These are phyloP conservation scores for Oasisia sp. DNA, from an alignment of 2,888 invertebrate species.

Conservation along the genomic window DNA sequence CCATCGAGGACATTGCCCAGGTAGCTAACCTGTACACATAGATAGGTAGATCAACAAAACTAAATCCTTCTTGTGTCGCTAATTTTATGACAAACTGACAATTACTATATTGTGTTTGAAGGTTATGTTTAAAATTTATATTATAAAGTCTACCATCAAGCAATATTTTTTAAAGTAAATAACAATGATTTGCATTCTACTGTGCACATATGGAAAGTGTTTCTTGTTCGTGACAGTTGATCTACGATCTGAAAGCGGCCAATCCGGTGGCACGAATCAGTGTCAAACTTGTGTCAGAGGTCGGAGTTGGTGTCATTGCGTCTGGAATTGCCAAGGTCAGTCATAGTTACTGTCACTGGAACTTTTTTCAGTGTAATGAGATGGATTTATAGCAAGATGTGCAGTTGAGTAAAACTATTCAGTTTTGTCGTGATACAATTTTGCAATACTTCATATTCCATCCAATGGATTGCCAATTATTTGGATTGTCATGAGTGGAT, in stretches of 20 bases:
- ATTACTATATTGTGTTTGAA: background rate
- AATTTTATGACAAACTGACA: background rate
- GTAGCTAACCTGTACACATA: constrained; percentile 47
- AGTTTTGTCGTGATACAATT: background rate
- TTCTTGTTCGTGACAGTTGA: constrained; percentile 76
- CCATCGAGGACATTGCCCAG: constrained; percentile 98
- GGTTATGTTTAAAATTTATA: no score
- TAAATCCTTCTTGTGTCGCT: background rate
- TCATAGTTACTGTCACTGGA: constrained; percentile 14
- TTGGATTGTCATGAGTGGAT: no score
- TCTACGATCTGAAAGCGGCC: constrained; percentile 97
- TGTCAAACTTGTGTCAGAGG: constrained; percentile 97
- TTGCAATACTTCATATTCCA: no score
- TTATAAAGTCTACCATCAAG: no score
- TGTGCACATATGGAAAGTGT: background rate
- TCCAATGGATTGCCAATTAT: no score
- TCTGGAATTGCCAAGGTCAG: constrained; percentile 94
- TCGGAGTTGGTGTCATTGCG: constrained; percentile 98
- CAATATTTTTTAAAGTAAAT: background rate
- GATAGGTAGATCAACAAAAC: background rate
- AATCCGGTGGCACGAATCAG: constrained; percentile 95
- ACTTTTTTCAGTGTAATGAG: background rate
- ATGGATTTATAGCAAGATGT: background rate
- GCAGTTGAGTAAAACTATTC: background rate
- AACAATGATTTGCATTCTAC: background rate